Base-by-base conservation (phyloP, 2,888 invertebrate species). In the Phengaris arion region DNA sequence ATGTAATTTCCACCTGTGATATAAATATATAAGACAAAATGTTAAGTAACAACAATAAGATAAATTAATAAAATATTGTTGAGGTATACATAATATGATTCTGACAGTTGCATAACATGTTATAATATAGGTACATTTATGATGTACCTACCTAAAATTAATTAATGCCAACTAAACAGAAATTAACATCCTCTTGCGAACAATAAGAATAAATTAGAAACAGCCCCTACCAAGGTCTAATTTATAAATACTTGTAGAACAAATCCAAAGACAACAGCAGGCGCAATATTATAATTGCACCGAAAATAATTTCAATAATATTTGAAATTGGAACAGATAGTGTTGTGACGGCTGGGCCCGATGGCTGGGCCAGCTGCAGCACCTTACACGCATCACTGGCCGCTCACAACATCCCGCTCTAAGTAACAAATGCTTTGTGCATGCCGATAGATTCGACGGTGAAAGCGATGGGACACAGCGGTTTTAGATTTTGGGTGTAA, bases 381-480 rank as follows among this genome's bases (percentile, higher is more conserved):
- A 84, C 85, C 90, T 92, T 89, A 90, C 87, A 92, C 91, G 93
- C 90, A 89, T 89, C 90, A 85, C 83, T 86, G 89, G 83, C 85
- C 84, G 84, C 88, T 87, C 89, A 87, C 90, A 90, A 87, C 90
- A 87, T 86, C 86, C 87, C 84, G 86, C 83, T 83, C 84, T 87
- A 87, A 87, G 88, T 87, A 88, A 89, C 89, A 87, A 87, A 87
- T 87, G 91, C 93, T 93, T 92, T 93, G 92, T 92, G 88, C 87
- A 86, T 88, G 89, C 92, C 92, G 92, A 88, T 91, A 87, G 89
- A 87, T 89, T 87, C 84, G 82, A 82, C 74, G 81, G 83, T 77
- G 45, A 77, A 81, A 84, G 82, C 52, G 1, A 83, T 0, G 68
- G 74, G 81, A 77, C 48, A 35, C 9, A 81, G 85, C 84, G 86